A percentile compares a stretch with the other conserved stretches of the same genome.
These are phyloP conservation scores for Pandion haliaetus DNA, from an alignment of 2,113 vertebrate genomes.

Conservation along the genomic window DNA sequence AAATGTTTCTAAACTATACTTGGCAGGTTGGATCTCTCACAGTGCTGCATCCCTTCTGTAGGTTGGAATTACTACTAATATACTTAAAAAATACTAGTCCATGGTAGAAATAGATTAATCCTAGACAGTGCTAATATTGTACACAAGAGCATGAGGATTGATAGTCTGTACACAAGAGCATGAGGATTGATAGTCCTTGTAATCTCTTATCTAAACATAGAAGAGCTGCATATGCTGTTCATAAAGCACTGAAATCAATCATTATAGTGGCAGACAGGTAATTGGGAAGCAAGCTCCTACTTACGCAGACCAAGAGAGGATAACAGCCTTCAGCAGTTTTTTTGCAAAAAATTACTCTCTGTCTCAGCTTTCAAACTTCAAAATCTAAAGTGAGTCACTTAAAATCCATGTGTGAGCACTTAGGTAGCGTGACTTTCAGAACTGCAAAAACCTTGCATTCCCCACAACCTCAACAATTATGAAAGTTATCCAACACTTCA, in stretches of 20 bases:
- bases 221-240: slow-evolving; percentile 36
- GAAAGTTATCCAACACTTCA: background rate
- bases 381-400: background rate
- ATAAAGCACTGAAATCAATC: slow-evolving; percentile 53
- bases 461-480: background rate
- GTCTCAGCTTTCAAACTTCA: background rate
- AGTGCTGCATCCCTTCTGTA: background rate
- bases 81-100: background rate
- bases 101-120: background rate
- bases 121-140: background rate
- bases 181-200: slow-evolving; percentile 46
- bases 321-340: background rate
- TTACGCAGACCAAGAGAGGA: background rate
- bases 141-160: slow-evolving; percentile 11
- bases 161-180: background rate
- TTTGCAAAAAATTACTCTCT: background rate
- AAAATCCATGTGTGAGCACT: background rate
- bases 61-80: background rate
- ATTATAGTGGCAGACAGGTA: slow-evolving; percentile 23
- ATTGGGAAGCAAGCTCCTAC: background rate
- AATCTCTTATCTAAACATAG: slow-evolving; percentile 56
- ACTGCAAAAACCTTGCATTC: background rate
- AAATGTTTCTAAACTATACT: background rate
- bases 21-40: background rate
- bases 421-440: background rate